A percentile compares a stretch with the other conserved stretches of the same genome.
phyloP scores from a whole-genome alignment of 92 coral and sea anemone species.

The Meandrina meandrites region DNA sequence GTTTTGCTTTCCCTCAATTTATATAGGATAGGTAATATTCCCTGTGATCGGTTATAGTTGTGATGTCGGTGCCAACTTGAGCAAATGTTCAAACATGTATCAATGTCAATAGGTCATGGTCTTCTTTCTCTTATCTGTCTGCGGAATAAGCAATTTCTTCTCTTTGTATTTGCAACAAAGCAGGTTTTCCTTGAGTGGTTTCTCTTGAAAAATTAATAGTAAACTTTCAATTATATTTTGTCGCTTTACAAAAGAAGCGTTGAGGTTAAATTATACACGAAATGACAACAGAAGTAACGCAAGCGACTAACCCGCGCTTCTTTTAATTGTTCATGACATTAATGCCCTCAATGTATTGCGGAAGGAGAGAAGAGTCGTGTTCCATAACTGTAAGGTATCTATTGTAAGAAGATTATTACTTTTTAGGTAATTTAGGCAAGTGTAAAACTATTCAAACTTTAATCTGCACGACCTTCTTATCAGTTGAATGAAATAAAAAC shows the following conservation, averaged over 20 bases:
- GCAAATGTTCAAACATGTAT: neutral
- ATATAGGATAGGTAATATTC: neutral
- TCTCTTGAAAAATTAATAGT: neutral
- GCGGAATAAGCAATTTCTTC: neutral
- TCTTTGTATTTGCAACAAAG: conserved; percentile 9
- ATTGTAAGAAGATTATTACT: neutral
- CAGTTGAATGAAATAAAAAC: neutral
- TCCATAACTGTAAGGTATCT: neutral
- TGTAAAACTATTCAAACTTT: neutral
- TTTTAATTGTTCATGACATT: neutral
- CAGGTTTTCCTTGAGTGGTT: neutral
- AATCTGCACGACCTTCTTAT: neutral
- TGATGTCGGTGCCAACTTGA: neutral
- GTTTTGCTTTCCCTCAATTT: neutral
- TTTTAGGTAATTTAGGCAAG: neutral
- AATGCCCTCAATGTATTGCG: no score
- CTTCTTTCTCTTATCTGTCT: neutral
- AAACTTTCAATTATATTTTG: neutral
- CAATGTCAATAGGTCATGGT: conserved; percentile 15
- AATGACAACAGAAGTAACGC: neutral
- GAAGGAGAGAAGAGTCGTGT: neutral
- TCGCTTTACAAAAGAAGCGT: neutral
- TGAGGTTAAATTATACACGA: neutral
- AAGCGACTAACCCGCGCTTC: neutral
- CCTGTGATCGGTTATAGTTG: neutral